Percentiles rank a stretch among this genome's conserved stretches.
These are phyloP conservation scores for Chrysochloris asiatica DNA, from an alignment of 2,113 vertebrate genomes.

Conservation along the genomic window DNA sequence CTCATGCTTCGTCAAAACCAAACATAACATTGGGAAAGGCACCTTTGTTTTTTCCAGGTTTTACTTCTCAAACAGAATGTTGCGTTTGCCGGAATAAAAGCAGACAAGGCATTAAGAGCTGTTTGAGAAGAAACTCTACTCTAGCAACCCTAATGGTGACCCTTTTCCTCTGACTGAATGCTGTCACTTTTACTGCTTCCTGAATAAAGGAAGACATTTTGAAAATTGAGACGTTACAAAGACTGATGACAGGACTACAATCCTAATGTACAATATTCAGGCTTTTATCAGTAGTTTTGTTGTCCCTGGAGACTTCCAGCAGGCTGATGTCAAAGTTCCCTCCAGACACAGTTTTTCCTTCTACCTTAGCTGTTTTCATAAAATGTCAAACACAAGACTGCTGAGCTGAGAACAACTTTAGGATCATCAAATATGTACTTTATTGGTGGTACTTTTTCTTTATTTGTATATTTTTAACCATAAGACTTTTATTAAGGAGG, in stretches of 20 bases:
- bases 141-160: neutral
- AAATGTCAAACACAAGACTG: constrained; percentile 56
- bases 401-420: constrained; percentile 55
- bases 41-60: constrained; percentile 53
- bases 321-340: neutral
- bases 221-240: neutral
- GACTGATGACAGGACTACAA: neutral
- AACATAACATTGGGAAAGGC: constrained; percentile 60
- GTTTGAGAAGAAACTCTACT: too few relatives aligned
- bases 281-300: neutral
- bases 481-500: constrained; percentile 52
- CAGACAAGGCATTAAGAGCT: neutral
- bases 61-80: constrained; percentile 24
- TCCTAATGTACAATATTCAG: neutral
- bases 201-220: neutral
- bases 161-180: neutral
- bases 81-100: constrained; percentile 18
- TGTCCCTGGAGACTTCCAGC: neutral
- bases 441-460: constrained; percentile 6
- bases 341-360: neutral
- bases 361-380: constrained; percentile 36
- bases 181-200: neutral
- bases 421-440: constrained; percentile 24
- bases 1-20: constrained; percentile 32
- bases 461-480: constrained; percentile 7